Evolutionary conservation across 2,113 vertebrate genomes (phyloP).

Genomic region (Cottus gobio): DNA sequence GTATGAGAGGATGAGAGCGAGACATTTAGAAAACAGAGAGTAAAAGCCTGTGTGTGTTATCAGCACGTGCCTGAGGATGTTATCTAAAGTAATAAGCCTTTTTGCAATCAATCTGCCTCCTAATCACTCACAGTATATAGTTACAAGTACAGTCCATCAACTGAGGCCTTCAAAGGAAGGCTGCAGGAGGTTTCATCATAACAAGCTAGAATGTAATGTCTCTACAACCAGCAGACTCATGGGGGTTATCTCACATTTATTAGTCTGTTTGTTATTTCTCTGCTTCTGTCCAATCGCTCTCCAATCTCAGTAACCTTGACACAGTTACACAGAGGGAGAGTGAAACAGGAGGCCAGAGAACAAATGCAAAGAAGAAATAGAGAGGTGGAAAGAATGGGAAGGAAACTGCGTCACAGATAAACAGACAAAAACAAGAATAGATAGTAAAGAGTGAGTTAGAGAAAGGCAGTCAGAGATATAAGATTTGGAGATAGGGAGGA

Average conservation of each 20-base stretch:
- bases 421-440: conserved; percentile 3
- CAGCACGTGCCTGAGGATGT: conserved; percentile 32
- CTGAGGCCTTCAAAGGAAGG: conserved; percentile 27
- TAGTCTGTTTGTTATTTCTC: conserved; percentile 73
- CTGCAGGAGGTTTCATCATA: conserved; percentile 46
- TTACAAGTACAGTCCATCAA: conserved; percentile 23
- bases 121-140: conserved; percentile 51
- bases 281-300: conserved; percentile 27
- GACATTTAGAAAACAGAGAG: conserved; percentile 27
- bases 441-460: conserved; percentile 17
- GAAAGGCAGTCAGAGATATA: conserved; percentile 1
- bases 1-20: not conserved
- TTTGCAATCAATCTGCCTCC: conserved; percentile 47
- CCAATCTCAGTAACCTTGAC: conserved; percentile 64
- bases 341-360: conserved; percentile 34
- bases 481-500: not conserved
- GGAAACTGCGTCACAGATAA: conserved; percentile 19
- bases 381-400: not conserved
- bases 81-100: conserved; percentile 47
- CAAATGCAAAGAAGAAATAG: conserved; percentile 46
- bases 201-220: conserved; percentile 56
- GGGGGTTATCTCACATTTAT: conserved; percentile 57
- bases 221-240: conserved; percentile 38
- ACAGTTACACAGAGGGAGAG: conserved; percentile 35
- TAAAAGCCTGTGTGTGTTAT: conserved; percentile 40